Conservation (phyloP, 2,888 invertebrate genomes). For the Alcis repandata region DNA sequence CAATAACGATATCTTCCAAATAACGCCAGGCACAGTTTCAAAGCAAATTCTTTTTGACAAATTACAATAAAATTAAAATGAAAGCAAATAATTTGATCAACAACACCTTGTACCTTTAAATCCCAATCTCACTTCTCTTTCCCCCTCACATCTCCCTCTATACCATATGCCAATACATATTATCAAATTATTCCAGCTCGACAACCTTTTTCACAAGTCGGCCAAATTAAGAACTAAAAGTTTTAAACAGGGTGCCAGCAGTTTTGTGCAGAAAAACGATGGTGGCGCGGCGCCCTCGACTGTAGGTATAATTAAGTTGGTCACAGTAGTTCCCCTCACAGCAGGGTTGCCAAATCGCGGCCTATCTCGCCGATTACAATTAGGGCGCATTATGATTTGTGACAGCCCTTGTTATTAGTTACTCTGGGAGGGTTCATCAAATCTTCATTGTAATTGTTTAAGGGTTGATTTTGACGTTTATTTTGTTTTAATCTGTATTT, state of each 20-base stretch:
- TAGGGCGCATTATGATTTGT: conserved; percentile 58
- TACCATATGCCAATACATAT: conserved; percentile 36
- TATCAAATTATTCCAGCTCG: conserved; percentile 26
- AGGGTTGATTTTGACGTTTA: conserved; percentile 26
- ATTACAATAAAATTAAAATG: too few species aligned
- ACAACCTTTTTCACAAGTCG: background rate
- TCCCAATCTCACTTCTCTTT: background rate
- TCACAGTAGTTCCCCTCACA: conserved; percentile 48
- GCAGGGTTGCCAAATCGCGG: conserved; percentile 57
- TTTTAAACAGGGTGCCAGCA: background rate
- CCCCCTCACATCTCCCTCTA: conserved; percentile 13
- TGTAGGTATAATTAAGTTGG: background rate
- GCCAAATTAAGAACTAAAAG: background rate
- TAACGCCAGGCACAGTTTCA: too few species aligned
- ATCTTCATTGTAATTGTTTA: conserved; percentile 44
- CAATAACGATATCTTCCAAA: too few species aligned
- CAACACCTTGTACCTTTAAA: conserved; percentile 4
- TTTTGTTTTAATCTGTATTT: background rate
- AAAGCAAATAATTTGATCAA: background rate
- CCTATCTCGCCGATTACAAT: conserved; percentile 66
- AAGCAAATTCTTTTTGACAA: too few species aligned
- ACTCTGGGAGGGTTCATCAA: conserved; percentile 48
- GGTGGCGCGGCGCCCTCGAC: background rate
- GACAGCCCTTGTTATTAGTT: conserved; percentile 52
- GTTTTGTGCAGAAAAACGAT: background rate